These are phyloP conservation scores for Lacerta agilis DNA, from an alignment of 2,797 vertebrate genomes.

Conservation along the genomic window DNA sequence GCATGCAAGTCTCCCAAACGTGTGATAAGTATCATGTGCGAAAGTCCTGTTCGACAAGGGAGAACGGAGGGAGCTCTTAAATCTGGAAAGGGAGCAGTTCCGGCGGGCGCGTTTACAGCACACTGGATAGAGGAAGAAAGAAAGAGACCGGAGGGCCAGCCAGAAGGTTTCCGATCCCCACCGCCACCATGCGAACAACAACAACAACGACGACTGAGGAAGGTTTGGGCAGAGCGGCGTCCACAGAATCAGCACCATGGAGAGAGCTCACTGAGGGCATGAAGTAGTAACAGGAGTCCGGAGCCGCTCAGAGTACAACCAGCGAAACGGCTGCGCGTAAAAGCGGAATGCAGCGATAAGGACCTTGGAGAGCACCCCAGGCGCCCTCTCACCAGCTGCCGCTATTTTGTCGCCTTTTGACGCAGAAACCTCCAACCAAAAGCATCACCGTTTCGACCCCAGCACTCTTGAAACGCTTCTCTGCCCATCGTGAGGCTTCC, in stretches of 20 bases:
- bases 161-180: not conserved
- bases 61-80: no score
- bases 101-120: not conserved
- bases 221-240: no score
- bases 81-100: not conserved
- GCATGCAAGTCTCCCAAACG: not conserved
- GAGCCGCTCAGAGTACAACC: not conserved
- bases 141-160: not conserved
- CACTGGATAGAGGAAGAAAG: not conserved
- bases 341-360: not conserved
- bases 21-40: not conserved
- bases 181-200: not conserved
- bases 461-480: not conserved
- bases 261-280: not conserved
- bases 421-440: no score
- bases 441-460: no score
- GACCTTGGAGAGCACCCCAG: constrained; percentile 62
- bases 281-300: no score
- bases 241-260: not conserved
- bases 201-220: not conserved
- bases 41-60: not conserved
- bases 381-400: not conserved
- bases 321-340: not conserved
- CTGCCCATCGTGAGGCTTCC: no score
- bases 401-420: no score